A percentile compares a stretch with the other conserved stretches of the same genome.
phyloP scores from a whole-genome alignment of 2,888 invertebrate species.

The Apamea monoglypha region DNA sequence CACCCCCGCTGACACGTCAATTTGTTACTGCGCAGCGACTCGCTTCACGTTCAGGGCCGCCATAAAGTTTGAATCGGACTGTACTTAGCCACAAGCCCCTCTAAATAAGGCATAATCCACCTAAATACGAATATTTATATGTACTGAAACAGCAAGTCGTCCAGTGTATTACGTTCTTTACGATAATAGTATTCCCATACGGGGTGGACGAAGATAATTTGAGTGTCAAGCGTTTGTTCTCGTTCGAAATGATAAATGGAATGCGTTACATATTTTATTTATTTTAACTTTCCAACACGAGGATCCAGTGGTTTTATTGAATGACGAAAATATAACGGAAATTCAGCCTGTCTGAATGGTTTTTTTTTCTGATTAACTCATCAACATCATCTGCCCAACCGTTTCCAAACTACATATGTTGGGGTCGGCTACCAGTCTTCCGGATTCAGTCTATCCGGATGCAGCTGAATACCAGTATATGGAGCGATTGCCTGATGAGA shows the following conservation, averaged over 20 bases:
- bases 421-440: neutral
- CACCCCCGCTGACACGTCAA: too few species aligned
- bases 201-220: constrained; percentile 32
- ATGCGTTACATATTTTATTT: constrained; percentile 17
- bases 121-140: neutral
- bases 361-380: neutral
- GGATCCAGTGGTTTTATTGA: neutral
- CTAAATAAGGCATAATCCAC: neutral
- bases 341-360: neutral
- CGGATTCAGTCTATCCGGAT: too few species aligned
- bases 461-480: neutral
- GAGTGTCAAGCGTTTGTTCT: constrained; percentile 45
- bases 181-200: constrained; percentile 45
- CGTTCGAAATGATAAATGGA: constrained; percentile 50
- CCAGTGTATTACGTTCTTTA: constrained; percentile 29
- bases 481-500: neutral
- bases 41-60: neutral
- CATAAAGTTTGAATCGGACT: neutral
- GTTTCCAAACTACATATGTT: neutral
- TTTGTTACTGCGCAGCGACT: too few species aligned
- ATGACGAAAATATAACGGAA: neutral
- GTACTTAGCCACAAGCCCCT: neutral
- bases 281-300: constrained; percentile 11
- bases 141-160: neutral
- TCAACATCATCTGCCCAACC: neutral